Base-by-base conservation (phyloP, 2,888 invertebrate genomes). In the Drosophila macrothrix region DNA sequence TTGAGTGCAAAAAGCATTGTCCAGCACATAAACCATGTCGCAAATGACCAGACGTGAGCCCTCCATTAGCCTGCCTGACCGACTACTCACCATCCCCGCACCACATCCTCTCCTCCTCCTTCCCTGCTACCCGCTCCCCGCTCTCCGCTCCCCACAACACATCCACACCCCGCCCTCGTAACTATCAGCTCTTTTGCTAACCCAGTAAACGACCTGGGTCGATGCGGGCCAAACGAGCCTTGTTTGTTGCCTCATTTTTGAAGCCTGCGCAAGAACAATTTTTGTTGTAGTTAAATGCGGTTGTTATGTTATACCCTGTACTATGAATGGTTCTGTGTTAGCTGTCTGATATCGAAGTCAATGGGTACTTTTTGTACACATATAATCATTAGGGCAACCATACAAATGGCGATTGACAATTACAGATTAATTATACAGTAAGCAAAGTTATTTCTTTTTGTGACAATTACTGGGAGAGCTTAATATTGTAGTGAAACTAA, bases 1-100 rank as follows among this genome's bases (percentile, higher is more conserved):
- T 88, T 82, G 88, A 88, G 85, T 85, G 88, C 82, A 87, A 83
- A 86, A 86, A 89, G 84, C 89, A 84, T 88, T 88, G 88, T 80
- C 83, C 89, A 68, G 76, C 89, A 76, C 85, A 89, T 88, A 89
- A 87, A 87, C 83, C 88, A 87, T 85, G 88, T 85, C 85, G 88
- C 88, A 87, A 87, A 87, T 87, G 90, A 88, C 90, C 90, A 89
- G 85, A 83, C 86, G 86, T 88, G 78, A 80, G 78, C 74, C 87
- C 83, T 83, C 88, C 84, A 85, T 85, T 85, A 85, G 84, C 73
- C 73, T 52, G 67, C 67, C 78, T 73, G 78, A 61, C 55, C 69
- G 46, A 61, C 52, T 52, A 22, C 43, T 39, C 4, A 9, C 46
- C 46, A 25, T 46, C 9, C 25, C 46, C 25, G 25, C 46, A 46